Evolutionary conservation across 35 echinoderm and acorn worm species (phyloP), one percentile per base, ranked within the genome.

Genomic region (Patiria miniata): DNA sequence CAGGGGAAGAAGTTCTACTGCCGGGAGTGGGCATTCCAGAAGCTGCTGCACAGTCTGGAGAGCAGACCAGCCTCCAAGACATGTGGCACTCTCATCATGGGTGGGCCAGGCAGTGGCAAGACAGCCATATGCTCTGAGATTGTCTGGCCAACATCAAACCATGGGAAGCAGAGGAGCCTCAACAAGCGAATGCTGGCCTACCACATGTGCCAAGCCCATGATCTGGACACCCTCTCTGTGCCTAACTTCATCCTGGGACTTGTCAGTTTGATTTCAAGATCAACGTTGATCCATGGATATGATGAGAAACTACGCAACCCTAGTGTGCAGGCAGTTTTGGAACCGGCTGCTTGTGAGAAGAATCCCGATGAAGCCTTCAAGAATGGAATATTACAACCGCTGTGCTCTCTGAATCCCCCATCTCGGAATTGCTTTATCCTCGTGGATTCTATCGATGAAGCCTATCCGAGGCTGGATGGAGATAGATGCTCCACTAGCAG

Each of bases 11-110:
- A 87, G 53, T 99, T 99, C 89, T 99, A 91, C 87, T 99, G 96
- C 79, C 86, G 96, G 22, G 96, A 99, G 77, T 99, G 96, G 96
- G 96, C 96, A n/a, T 98, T 98, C 68, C 96, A 98, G 56, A 98
- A 98, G 81, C 89, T 98, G 80, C 57, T 98, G 36, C 96, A 98
- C 73, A 83, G 96, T 59, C 55, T 98, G n/a, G 96, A 98, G 69
- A 98, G 90, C 58, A 61, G 96, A 40, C 96, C 89, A 22, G 68
- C 92, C 17, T 94, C 96, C 15, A 98, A 88, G 86, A 98, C 96
- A 89, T 98, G 96, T 94, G 96, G 96, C 30, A 98, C 96, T 19
- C 84, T 98, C 16, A 94, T 98, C 38, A 90, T 98, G 61, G 96
- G 96, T 84, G 96, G 96, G 36, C 92, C 96, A 55, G 96, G 96